Evolutionary conservation across 2,113 vertebrate genomes (phyloP), one percentile per base, ranked within the genome.

Genomic region (Dunckerocampus dactyliophorus): DNA sequence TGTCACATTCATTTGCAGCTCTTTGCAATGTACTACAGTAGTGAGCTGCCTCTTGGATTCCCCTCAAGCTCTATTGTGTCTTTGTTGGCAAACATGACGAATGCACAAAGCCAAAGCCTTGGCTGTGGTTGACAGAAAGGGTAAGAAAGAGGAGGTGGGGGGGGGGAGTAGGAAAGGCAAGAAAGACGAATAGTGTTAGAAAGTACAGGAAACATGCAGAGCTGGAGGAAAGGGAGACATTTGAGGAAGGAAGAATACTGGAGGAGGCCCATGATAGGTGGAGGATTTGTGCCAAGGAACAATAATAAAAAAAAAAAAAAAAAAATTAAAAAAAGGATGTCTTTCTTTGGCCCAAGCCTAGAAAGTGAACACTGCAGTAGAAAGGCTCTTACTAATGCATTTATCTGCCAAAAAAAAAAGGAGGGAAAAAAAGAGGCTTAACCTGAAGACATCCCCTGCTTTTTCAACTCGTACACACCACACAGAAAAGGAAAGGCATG

Each of bases 301-400:
- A 71, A 80, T 22, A 80, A 76, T 74, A 72, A 31, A 8, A 80
- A 77, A 62, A 65, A 48, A 49, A 75, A 74, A 63, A 73, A 78
- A 20, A 72, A 71, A 71, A 67, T 7, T 5, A 79, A 76, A 59
- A 67, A 47, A 47, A 75, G 63, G 70, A 83, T 72, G 76, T 82
- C 77, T 85, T 62, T 80, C 62, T 82, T 79, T 52, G 71, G 68
- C 63, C 60, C 1, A 0, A 72, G 77, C 68, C 56, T 62, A 62
- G 67, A 80, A 83, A 72, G 69, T 64, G 67, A 78, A 81, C 67
- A 77, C 75, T 79, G 82, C 83, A 80, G 78, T 80, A 85, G 80
- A 74, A 66, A 47, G 11, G 57, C 17, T 69, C 66, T 71, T 47
- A 49, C 65, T 69, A 68, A 82, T 69, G 76, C 63, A 64, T 80